These are phyloP conservation scores for Patiria pectinifera DNA, from an alignment of 53 echinoderm and acorn worm genomes.

Conservation along the genomic window DNA sequence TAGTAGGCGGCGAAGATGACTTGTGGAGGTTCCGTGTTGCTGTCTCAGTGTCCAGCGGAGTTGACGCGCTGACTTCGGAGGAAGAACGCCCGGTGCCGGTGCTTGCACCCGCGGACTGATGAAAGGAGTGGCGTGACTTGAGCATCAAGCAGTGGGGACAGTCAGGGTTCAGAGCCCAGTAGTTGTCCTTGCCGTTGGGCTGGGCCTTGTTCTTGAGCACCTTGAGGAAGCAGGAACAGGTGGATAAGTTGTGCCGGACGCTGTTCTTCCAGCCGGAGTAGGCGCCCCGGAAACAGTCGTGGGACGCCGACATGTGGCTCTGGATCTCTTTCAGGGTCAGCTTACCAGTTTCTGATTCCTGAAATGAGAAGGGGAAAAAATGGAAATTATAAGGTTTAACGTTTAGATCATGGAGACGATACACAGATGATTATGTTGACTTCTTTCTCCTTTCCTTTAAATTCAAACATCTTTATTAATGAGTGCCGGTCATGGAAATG, in stretches of 20 bases:
- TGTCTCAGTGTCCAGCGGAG: not conserved
- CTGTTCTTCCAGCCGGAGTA: slow-evolving; percentile 81
- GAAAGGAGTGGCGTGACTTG: not conserved
- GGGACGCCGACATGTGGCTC: slow-evolving; percentile 46
- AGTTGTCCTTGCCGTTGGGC: slow-evolving; percentile 78
- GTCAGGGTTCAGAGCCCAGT: slow-evolving; percentile 78
- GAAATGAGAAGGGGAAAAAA: not conserved
- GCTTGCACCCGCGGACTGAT: not conserved
- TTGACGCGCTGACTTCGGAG: too few species aligned
- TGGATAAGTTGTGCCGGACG: slow-evolving; percentile 73
- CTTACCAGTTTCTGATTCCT: slow-evolving; percentile 46
- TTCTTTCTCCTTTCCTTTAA: too few species aligned
- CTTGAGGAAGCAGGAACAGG: slow-evolving; percentile 64
- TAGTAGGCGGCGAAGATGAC: not conserved
- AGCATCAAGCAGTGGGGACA: slow-evolving; percentile 51
- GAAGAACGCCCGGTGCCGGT: too few species aligned
- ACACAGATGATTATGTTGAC: too few species aligned
- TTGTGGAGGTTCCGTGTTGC: not conserved
- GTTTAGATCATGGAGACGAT: not conserved
- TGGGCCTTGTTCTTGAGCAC: slow-evolving; percentile 52
- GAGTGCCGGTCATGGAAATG: too few species aligned
- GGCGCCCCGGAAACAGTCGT: slow-evolving; percentile 64
- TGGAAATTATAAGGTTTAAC: not conserved
- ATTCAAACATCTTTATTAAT: too few species aligned
- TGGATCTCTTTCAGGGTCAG: slow-evolving; percentile 62